A percentile compares a stretch with the other conserved stretches of the same genome.
Evolutionary conservation across 1,140 invertebrate species (phyloP).

Genomic region (Pachyrhynchus sulphureomaculatus): DNA sequence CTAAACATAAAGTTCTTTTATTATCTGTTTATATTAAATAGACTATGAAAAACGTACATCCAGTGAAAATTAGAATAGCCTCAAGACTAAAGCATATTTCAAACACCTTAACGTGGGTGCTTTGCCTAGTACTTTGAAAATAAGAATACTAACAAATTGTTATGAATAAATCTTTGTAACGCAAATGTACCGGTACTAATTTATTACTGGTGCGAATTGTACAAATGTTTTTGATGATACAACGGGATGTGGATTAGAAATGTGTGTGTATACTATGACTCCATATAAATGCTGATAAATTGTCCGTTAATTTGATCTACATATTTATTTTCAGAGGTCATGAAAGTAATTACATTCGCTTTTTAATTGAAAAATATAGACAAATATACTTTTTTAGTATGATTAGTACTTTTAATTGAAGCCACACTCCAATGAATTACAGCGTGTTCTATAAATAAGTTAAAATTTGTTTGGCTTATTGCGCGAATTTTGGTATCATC

Average conservation of each 20-base stretch:
- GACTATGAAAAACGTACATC: conserved; percentile 15
- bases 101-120: conserved; percentile 8
- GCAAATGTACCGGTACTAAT: conserved; percentile 31
- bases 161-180: conserved; percentile 32
- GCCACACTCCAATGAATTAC: too few species aligned
- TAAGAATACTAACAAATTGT: conserved; percentile 32
- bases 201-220: conserved; percentile 26
- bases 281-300: too few species aligned
- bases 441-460: too few species aligned
- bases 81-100: conserved; percentile 14
- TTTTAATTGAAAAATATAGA: too few species aligned
- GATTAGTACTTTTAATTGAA: too few species aligned
- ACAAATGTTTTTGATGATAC: conserved; percentile 20
- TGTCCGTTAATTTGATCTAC: too few species aligned
- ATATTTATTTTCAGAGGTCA: background rate
- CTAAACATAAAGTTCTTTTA: too few species aligned
- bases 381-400: too few species aligned
- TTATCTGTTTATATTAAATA: conserved; percentile 16
- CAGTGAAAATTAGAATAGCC: conserved; percentile 17
- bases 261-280: background rate
- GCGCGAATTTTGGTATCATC: too few species aligned
- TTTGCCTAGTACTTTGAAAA: background rate
- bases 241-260: conserved; percentile 15
- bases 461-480: too few species aligned
- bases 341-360: too few species aligned